Conservation (phyloP, 2,797 vertebrate genomes). For the Artibeus lituratus region DNA sequence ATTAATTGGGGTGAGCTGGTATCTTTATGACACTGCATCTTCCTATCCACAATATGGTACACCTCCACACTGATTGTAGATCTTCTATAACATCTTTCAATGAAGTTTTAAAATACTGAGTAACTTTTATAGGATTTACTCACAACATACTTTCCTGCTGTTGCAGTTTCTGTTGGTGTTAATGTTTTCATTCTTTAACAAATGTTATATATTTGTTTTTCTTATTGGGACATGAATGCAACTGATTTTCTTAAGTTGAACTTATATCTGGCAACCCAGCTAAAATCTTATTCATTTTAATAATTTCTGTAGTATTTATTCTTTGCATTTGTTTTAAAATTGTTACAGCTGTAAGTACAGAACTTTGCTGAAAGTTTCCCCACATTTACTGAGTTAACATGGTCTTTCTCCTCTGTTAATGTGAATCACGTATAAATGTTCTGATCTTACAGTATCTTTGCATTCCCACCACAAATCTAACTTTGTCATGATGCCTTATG, state of each 20-base stretch:
- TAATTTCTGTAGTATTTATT: neutral
- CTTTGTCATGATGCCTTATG: neutral
- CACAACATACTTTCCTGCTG: neutral
- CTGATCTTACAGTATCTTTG: neutral
- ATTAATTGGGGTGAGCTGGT: neutral
- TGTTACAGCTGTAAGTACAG: neutral
- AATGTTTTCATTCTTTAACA: neutral
- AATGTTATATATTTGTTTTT: neutral
- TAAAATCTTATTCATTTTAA: neutral
- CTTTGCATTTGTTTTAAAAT: constrained; percentile 9
- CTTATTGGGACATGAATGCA: neutral
- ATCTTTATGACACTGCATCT: neutral
- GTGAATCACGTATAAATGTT: neutral
- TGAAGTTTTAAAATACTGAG: neutral
- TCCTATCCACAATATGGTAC: neutral
- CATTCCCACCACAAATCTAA: neutral
- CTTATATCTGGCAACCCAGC: neutral
- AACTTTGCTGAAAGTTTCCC: neutral
- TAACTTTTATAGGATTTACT: neutral
- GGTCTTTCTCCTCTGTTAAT: neutral
- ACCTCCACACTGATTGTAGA: neutral
- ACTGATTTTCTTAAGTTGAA: neutral
- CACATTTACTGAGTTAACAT: neutral
- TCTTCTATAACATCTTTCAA: neutral
- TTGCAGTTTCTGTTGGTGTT: neutral